A percentile compares a stretch with the other conserved stretches of the same genome.
Evolutionary conservation across 2,888 invertebrate species (phyloP).

Genomic region (Diabrotica balteata): DNA sequence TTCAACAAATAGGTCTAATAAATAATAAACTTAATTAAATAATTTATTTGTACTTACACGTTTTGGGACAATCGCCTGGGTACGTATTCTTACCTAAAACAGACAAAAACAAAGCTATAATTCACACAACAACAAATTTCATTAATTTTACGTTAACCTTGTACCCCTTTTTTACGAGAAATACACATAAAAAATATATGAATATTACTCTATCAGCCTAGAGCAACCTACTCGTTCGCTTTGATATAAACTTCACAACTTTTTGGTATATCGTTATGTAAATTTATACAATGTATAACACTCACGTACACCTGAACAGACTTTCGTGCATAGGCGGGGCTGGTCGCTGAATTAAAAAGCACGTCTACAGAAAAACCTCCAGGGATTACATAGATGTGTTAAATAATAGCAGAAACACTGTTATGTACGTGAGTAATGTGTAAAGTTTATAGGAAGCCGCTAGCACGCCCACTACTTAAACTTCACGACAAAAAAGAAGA

Average conservation of each 20-base stretch:
- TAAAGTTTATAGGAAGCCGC: neutral
- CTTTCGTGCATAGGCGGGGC: neutral
- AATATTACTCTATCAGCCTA: neutral
- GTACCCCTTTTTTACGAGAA: too few species aligned
- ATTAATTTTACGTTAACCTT: too few species aligned
- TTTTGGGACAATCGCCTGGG: too few species aligned
- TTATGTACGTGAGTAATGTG: conserved; percentile 3
- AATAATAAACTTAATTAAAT: too few species aligned
- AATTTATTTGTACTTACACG: too few species aligned
- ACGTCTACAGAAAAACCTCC: neutral
- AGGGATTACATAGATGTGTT: conserved; percentile 3
- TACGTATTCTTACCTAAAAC: too few species aligned
- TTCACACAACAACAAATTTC: too few species aligned
- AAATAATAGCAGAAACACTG: neutral
- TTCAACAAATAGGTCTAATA: too few species aligned
- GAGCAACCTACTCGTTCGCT: neutral
- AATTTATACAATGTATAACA: conserved; percentile 9
- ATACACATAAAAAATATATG: neutral
- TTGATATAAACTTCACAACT: conserved; percentile 16
- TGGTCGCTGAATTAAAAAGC: conserved; percentile 2
- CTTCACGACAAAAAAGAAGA: neutral
- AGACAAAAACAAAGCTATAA: too few species aligned
- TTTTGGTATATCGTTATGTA: conserved; percentile 10
- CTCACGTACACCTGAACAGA: conserved; percentile 16
- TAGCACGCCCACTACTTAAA: too few species aligned